Base-by-base conservation (phyloP, 2,113 vertebrate species). In the Strix uralensis region DNA sequence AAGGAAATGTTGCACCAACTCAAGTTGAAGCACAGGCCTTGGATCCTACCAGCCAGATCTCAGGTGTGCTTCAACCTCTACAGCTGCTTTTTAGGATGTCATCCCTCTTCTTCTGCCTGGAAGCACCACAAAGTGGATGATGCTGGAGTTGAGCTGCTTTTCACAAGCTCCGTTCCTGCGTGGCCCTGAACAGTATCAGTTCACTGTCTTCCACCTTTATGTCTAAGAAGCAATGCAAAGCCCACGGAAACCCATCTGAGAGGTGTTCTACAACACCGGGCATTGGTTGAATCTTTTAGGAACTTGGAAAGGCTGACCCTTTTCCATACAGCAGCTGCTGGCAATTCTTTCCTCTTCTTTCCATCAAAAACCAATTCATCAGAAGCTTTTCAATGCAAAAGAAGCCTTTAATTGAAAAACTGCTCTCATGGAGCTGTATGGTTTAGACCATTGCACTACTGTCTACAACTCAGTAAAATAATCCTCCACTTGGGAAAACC, bases 261-360 rank as follows among this genome's bases (percentile, higher is more conserved):
- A 61, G 17, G 15, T 10, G 46, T 57, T 54, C 40, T 2, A 20
- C 0, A 0, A 15, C 25, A 59, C 11, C 7, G 8, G 36, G 42
- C 70, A 74, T 11, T 0, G 0, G 18, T 10, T 0, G 17, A 54
- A 25, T 3, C 27, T 36, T 86, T 38, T 4, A 38, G n/a, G 77
- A 71, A 32, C 44, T 58, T 67, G n/a, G 57, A 34, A 77, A 51
- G 81, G 47, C 55, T 3, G 8, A 36, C 5, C 10, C 44, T 72
- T 86, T 71, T 4, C 83, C 8, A 6, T 6, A 42, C 8, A 25
- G 73, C 61, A 78, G 47, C 26, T 71, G 32, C 59, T 75, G 44
- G 38, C 44, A n/a, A 22, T 32, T 81, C 69, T 61, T 81, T n/a
- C 22, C 21, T 71, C 20, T 67, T 74, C 11, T 65, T 84, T 55